Evolutionary conservation across 2,888 invertebrate genomes (phyloP).

Genomic region (Oligia strigilis): DNA sequence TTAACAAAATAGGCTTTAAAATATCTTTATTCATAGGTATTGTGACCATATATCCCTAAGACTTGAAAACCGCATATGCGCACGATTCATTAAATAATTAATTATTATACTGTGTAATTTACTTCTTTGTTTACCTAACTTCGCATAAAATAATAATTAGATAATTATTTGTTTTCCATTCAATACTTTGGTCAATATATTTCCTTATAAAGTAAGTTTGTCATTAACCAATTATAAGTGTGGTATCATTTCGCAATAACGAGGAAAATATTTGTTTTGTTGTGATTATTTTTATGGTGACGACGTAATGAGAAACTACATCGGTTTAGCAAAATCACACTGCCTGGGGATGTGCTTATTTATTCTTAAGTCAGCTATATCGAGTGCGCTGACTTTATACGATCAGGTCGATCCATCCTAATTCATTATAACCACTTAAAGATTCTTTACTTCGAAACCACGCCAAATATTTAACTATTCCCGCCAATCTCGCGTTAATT

Average conservation of each 20-base stretch:
- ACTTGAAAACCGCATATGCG: slow-evolving; percentile 27
- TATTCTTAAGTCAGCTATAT: background rate
- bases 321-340: background rate
- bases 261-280: slow-evolving; percentile 3
- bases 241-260: slow-evolving; percentile 13
- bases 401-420: no score
- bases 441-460: no score
- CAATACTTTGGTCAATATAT: background rate
- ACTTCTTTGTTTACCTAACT: background rate
- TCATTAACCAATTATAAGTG: background rate
- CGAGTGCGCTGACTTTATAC: background rate
- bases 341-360: background rate
- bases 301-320: background rate
- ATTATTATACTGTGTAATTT: slow-evolving; percentile 8
- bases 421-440: no score
- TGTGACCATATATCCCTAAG: slow-evolving; percentile 19
- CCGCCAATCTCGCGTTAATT: no score
- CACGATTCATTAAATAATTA: slow-evolving; percentile 16
- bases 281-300: background rate
- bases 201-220: slow-evolving; percentile 1
- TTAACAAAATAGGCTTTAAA: slow-evolving; percentile 7
- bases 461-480: no score
- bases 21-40: slow-evolving; percentile 8
- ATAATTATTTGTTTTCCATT: background rate
- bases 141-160: background rate